Conservation (phyloP, 2,888 invertebrate genomes). For the Ophion ellenae region DNA sequence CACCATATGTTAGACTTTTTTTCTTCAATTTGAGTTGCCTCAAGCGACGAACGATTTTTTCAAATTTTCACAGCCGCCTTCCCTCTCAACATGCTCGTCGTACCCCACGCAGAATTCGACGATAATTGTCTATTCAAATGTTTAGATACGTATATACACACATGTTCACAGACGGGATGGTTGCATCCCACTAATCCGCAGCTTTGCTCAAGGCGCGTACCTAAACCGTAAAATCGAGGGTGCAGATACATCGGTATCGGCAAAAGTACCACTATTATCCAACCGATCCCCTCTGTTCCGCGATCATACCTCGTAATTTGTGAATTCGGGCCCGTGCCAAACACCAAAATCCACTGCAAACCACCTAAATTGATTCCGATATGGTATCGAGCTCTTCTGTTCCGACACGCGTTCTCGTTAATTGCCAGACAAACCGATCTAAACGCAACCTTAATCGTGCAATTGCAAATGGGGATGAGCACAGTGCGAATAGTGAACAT, state of each 20-base stretch:
- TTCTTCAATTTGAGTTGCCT: too few relatives aligned
- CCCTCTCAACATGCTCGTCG: not conserved
- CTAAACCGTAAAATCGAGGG: slow-evolving; percentile 54
- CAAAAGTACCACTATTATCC: not conserved
- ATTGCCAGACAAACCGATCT: slow-evolving; percentile 14
- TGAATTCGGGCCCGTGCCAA: slow-evolving; percentile 37
- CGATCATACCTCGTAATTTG: slow-evolving; percentile 26
- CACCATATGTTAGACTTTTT: too few relatives aligned
- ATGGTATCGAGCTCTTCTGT: slow-evolving; percentile 31
- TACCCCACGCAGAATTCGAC: not conserved
- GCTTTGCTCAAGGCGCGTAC: slow-evolving; percentile 73
- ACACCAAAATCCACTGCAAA: slow-evolving; percentile 17
- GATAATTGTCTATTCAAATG: slow-evolving; percentile 6
- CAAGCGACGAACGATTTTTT: too few relatives aligned
- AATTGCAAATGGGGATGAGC: not conserved
- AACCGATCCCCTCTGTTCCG: not conserved
- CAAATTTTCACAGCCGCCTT: too few relatives aligned
- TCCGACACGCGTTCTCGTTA: not conserved
- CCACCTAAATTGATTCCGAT: slow-evolving; percentile 30
- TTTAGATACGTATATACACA: not conserved
- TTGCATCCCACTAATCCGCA: slow-evolving; percentile 64
- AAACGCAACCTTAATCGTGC: slow-evolving; percentile 15
- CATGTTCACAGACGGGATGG: slow-evolving; percentile 10
- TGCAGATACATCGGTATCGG: slow-evolving; percentile 13
- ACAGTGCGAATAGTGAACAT: not conserved